phyloP scores from a whole-genome alignment of 2,797 vertebrate species.

The Onychomys arenicola region DNA sequence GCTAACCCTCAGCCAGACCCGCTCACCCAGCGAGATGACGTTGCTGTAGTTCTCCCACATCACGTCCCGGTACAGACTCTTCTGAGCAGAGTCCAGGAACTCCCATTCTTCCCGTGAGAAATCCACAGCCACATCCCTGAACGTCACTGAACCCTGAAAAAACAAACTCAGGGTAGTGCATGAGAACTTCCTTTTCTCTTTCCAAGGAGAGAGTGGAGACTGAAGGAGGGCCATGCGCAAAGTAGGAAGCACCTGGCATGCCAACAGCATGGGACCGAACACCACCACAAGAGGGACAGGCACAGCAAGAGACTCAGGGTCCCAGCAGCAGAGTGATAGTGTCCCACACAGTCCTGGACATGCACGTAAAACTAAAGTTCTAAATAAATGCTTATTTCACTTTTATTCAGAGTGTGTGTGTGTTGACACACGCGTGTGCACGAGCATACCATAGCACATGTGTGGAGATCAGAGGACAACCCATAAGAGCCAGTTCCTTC shows the following conservation, averaged over 20 bases:
- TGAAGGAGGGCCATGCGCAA: neutral
- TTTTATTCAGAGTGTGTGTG: neutral
- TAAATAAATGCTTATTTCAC: neutral
- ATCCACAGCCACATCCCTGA: slow-evolving; percentile 79
- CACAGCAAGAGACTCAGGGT: neutral
- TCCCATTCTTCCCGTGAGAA: slow-evolving; percentile 82
- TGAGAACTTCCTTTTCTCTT: slow-evolving; percentile 4
- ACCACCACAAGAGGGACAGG: neutral
- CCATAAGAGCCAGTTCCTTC: neutral
- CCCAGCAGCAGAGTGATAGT: neutral
- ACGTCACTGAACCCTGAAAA: slow-evolving; percentile 72
- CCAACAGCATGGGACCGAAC: neutral
- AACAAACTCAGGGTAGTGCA: slow-evolving; percentile 21
- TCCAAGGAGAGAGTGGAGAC: neutral
- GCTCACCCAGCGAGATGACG: slow-evolving; percentile 78
- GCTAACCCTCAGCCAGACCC: neutral
- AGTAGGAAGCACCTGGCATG: neutral
- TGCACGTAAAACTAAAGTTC: neutral
- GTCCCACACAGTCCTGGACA: neutral
- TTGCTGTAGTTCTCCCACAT: slow-evolving; percentile 82
- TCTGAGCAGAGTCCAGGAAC: slow-evolving; percentile 76
- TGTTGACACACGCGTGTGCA: too few relatives aligned
- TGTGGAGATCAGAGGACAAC: neutral
- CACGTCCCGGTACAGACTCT: slow-evolving; percentile 78
- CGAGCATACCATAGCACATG: neutral